A percentile compares a stretch with the other conserved stretches of the same genome.
These are phyloP conservation scores for Mustela nigripes DNA, from an alignment of 2,113 vertebrate genomes.

Conservation along the genomic window DNA sequence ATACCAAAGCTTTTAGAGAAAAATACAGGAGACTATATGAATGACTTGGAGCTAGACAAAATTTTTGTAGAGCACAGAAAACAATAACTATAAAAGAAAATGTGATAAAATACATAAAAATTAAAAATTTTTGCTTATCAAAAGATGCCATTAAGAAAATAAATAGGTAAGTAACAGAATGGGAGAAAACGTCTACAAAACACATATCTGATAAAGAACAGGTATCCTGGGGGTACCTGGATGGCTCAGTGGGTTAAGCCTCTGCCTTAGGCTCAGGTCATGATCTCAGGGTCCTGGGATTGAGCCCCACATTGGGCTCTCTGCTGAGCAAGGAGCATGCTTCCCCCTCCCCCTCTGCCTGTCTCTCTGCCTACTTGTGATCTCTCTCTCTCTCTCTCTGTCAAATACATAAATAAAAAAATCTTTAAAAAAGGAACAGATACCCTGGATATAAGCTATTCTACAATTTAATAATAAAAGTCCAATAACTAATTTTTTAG, in stretches of 20 bases:
- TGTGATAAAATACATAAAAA: neutral
- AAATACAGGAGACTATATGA: neutral
- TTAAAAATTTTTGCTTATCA: neutral
- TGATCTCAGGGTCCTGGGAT: too few relatives aligned
- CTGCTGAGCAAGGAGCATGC: too few relatives aligned
- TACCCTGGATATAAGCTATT: neutral
- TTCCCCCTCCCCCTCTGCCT: too few relatives aligned
- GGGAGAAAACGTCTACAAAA: neutral
- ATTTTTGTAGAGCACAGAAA: neutral
- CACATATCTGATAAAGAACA: neutral
- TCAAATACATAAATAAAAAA: too few relatives aligned
- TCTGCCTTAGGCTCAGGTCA: too few relatives aligned
- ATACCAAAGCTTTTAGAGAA: neutral
- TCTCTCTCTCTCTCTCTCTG: too few relatives aligned
- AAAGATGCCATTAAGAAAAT: neutral
- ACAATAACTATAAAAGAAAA: neutral
- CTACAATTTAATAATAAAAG: neutral
- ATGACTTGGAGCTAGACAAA: neutral
- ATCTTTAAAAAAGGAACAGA: neutral
- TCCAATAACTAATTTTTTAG: neutral
- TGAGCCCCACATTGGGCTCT: too few relatives aligned
- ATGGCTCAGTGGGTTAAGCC: too few relatives aligned
- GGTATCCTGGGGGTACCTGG: neutral
- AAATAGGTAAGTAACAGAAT: neutral
- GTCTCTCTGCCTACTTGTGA: too few relatives aligned